These are phyloP conservation scores for Montipora foliosa DNA, from an alignment of 64 coral and sea anemone genomes.

Conservation along the genomic window DNA sequence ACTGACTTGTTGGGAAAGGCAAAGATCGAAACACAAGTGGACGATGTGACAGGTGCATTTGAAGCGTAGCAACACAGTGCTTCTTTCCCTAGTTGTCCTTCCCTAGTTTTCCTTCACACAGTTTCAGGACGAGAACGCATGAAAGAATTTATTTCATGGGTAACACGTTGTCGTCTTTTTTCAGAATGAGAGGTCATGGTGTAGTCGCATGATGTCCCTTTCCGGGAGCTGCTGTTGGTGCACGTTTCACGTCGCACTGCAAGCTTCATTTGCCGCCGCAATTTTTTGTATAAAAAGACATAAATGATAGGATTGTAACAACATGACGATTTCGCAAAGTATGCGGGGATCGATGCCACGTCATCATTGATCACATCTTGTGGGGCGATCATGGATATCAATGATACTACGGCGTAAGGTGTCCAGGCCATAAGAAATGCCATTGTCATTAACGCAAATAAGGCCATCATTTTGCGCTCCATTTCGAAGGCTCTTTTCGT, in stretches of 20 bases:
- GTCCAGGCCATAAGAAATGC: constrained; percentile 63
- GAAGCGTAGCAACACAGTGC: too few relatives aligned
- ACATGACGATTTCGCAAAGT: constrained; percentile 56
- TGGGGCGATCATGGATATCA: constrained; percentile 21
- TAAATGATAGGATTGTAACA: constrained; percentile 64
- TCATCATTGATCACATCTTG: constrained; percentile 13
- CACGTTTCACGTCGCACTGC: background rate
- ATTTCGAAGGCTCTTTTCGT: constrained; percentile 19
- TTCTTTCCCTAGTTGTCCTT: background rate
- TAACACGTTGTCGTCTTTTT: background rate
- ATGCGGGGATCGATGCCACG: constrained; percentile 44
- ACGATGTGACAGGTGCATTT: too few relatives aligned
- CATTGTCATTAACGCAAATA: constrained; percentile 41
- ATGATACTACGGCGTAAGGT: constrained; percentile 47
- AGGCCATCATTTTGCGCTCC: constrained; percentile 34
- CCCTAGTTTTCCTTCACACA: background rate
- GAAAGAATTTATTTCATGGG: background rate
- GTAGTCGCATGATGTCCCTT: background rate
- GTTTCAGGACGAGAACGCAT: background rate
- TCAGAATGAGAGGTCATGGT: background rate
- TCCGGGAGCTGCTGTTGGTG: constrained; percentile 6
- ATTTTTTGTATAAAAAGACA: constrained; percentile 45
- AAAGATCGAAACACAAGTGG: too few relatives aligned
- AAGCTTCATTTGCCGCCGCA: background rate
- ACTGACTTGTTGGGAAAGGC: too few relatives aligned